Evolutionary conservation across 2,888 invertebrate genomes (phyloP), one percentile per base, ranked within the genome.

Genomic region (Diogma glabrata): DNA sequence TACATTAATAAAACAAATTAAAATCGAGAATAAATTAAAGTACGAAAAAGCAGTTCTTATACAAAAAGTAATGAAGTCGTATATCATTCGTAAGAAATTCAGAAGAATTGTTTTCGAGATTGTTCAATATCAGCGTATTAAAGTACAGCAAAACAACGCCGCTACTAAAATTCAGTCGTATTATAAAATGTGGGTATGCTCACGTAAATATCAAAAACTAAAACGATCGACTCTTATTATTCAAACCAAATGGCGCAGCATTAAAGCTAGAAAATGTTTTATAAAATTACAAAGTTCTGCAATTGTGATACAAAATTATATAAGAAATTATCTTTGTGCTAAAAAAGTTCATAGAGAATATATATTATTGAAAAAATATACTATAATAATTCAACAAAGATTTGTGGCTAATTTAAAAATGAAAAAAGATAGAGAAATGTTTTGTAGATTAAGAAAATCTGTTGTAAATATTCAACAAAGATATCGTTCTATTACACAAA

Each of bases 11-110:
- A 50, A 47, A 22, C 33, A 54, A 3, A 43, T 58, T 1, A 55
- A 57, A 49, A 46, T 52, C 1, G 55, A 59, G 4, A 63, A 60
- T 0, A 56, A 60, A 7, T 38, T 63, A 12, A 60, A 60, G 9
- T 64, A 61, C 10, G 54, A 59, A 50, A 59, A 54, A 23, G 58
- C 58, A 0, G 33, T 55, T 8, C 17, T 59, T 2, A 54, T 61
- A 24, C 60, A 60, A 50, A 53, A 56, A 14, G 53, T 36, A n/a
- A 16, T 57, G 7, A 59, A 54, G 51, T 57, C 61, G 2, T 53
- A 70, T 36, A 50, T 57, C 14, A 56, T 76, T 22, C 74, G 74
- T 54, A 63, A 60, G 49, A 63, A 59, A 40, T 73, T 70, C 55
- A 67, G 67, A 58, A 67, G 67, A n/a, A 61, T 63, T 49, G 55